A percentile compares a stretch with the other conserved stretches of the same genome.
phyloP scores from a whole-genome alignment of 1,140 invertebrate species.

The Drosophila nigromelanica region DNA sequence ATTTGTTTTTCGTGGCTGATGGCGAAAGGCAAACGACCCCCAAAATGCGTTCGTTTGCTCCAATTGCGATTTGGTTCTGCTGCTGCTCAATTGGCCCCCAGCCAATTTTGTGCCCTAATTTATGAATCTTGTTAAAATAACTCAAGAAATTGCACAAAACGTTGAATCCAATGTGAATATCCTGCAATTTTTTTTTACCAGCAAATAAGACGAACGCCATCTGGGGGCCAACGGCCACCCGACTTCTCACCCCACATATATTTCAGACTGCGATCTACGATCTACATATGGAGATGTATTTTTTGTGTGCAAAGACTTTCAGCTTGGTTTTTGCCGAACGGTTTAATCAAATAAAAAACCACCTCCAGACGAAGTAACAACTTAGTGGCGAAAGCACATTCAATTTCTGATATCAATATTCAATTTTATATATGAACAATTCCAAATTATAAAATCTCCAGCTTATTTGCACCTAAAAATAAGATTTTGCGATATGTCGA shows the following conservation, averaged over 20 bases:
- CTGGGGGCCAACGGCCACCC: not conserved
- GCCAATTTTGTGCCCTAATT: slow-evolving; percentile 43
- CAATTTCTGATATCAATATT: no score
- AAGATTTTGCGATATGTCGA: no score
- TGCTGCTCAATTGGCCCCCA: slow-evolving; percentile 23
- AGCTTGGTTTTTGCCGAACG: no score
- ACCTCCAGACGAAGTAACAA: no score
- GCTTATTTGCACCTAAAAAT: no score
- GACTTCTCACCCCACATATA: not conserved
- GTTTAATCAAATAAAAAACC: no score
- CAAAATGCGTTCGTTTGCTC: slow-evolving; percentile 24
- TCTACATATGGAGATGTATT: no score
- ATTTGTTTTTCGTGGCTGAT: slow-evolving; percentile 18
- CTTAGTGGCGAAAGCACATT: no score
- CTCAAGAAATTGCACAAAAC: slow-evolving; percentile 28
- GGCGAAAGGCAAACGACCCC: slow-evolving; percentile 17
- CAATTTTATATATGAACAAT: no score
- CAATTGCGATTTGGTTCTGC: slow-evolving; percentile 22
- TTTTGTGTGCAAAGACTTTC: not conserved
- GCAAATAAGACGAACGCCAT: not conserved
- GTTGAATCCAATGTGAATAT: slow-evolving; percentile 20
- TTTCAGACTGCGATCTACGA: no score
- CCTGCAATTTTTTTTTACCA: not conserved
- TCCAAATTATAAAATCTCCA: no score
- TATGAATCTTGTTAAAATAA: slow-evolving; percentile 27